These are phyloP conservation scores for Netelia inedita DNA, from an alignment of 2,888 invertebrate species.

Conservation along the genomic window DNA sequence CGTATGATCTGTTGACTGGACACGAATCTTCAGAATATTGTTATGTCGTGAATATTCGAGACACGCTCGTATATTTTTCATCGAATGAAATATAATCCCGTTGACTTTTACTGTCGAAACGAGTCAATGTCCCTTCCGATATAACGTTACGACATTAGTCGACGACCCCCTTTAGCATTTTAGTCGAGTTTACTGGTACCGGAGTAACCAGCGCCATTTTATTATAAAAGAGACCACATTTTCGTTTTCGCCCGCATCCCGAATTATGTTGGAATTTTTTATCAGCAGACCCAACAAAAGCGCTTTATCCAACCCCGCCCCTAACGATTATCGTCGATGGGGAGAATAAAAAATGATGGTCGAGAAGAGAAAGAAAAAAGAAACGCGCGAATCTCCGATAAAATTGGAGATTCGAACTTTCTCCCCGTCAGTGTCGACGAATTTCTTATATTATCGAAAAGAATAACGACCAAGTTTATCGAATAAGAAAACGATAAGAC, in stretches of 20 bases:
- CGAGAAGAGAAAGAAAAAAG: conserved; percentile 23
- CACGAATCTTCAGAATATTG: conserved; percentile 31
- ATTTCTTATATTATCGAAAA: not conserved
- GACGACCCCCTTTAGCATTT: conserved; percentile 8
- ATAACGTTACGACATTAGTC: conserved; percentile 24
- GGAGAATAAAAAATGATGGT: conserved; percentile 17
- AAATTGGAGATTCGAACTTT: not conserved
- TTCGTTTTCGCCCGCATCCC: conserved; percentile 34
- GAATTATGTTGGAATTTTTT: conserved; percentile 27
- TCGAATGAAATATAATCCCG: conserved; percentile 9
- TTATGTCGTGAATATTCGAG: conserved; percentile 5
- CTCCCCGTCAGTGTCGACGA: not conserved
- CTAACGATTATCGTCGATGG: conserved; percentile 43
- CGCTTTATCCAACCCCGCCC: conserved; percentile 34
- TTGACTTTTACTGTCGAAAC: conserved; percentile 11
- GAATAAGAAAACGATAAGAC: not conserved
- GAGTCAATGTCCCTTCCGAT: not conserved
- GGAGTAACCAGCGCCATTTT: conserved; percentile 54
- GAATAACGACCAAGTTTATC: not conserved
- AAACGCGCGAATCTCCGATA: conserved; percentile 2
- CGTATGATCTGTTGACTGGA: conserved; percentile 48
- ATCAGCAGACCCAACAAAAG: conserved; percentile 23
- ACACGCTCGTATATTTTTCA: not conserved
- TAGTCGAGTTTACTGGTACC: conserved; percentile 53
- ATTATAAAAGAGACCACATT: conserved; percentile 2